Percentiles rank a stretch among this genome's conserved stretches.
These are phyloP conservation scores for Epirrhoe tristata DNA, from an alignment of 2,888 invertebrate species.

Conservation along the genomic window DNA sequence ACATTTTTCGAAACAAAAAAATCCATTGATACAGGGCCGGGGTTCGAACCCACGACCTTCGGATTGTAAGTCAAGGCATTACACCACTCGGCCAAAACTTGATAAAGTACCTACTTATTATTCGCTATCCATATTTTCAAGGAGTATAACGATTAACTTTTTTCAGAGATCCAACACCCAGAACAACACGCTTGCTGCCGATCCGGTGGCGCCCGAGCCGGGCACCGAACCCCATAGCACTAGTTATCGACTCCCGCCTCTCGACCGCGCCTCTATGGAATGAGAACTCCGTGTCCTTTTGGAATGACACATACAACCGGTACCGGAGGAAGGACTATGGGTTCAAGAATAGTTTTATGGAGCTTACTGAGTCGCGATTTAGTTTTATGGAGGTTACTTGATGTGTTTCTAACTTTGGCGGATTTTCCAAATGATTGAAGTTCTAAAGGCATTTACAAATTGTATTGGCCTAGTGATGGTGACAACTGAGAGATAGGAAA, in stretches of 20 bases:
- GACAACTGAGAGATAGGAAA: too few species aligned
- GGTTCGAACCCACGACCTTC: too few species aligned
- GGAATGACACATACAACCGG: slow-evolving; percentile 74
- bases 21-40: too few species aligned
- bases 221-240: slow-evolving; percentile 64
- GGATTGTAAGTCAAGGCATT: too few species aligned
- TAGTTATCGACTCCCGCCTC: slow-evolving; percentile 66
- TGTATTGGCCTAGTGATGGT: too few species aligned
- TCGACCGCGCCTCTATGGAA: slow-evolving; percentile 71
- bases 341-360: slow-evolving; percentile 42
- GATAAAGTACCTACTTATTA: too few species aligned
- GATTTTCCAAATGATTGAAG: not conserved
- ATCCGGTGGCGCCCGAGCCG: slow-evolving; percentile 72
- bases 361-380: slow-evolving; percentile 15
- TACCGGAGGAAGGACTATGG: slow-evolving; percentile 64
- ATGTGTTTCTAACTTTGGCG: not conserved
- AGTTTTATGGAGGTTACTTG: not conserved
- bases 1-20: too few species aligned
- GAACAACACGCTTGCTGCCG: slow-evolving; percentile 58
- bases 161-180: slow-evolving; percentile 77
- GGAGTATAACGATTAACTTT: slow-evolving; percentile 1
- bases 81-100: too few species aligned
- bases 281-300: slow-evolving; percentile 59
- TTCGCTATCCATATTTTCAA: too few species aligned
- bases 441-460: too few species aligned